Evolutionary conservation across 2,113 vertebrate genomes (phyloP).

Genomic region (Lepus americanus): DNA sequence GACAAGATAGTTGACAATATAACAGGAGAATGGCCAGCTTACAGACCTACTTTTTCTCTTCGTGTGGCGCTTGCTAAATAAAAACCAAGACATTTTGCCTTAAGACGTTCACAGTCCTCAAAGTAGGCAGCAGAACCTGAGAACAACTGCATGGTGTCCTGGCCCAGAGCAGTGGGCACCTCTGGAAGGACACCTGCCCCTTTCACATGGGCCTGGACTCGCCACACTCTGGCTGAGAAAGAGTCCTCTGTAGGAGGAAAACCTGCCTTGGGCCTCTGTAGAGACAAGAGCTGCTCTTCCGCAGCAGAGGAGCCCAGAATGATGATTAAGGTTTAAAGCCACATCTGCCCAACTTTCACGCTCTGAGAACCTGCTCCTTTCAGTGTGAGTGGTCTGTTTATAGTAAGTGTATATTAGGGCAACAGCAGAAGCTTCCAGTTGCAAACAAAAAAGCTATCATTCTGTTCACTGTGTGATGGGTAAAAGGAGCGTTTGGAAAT

Average conservation of each 20-base stretch:
- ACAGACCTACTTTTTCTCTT: slow-evolving; percentile 23
- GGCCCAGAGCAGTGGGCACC: not conserved
- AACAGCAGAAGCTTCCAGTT: not conserved
- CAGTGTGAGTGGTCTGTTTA: not conserved
- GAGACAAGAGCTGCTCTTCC: not conserved
- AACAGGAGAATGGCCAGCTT: not conserved
- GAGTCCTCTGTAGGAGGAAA: not conserved
- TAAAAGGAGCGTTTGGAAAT: not conserved
- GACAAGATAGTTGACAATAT: not conserved
- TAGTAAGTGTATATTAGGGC: slow-evolving; percentile 4
- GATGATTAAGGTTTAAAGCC: slow-evolving; percentile 21
- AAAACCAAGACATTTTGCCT: slow-evolving; percentile 40
- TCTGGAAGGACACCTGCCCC: not conserved
- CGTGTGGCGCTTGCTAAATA: not conserved
- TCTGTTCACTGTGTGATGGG: not conserved
- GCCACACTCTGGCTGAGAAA: not conserved
- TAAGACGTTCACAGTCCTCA: slow-evolving; percentile 17
- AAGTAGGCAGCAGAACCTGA: not conserved
- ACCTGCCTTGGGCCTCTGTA: not conserved
- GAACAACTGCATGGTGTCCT: not conserved
- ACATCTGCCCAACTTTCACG: not conserved
- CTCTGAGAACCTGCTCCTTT: not conserved
- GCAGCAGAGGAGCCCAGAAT: not conserved
- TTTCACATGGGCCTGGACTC: not conserved
- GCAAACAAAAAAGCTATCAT: not conserved